A percentile compares a stretch with the other conserved stretches of the same genome.
These are phyloP conservation scores for Stratiomys singularior DNA, from an alignment of 2,888 invertebrate species.

Conservation along the genomic window DNA sequence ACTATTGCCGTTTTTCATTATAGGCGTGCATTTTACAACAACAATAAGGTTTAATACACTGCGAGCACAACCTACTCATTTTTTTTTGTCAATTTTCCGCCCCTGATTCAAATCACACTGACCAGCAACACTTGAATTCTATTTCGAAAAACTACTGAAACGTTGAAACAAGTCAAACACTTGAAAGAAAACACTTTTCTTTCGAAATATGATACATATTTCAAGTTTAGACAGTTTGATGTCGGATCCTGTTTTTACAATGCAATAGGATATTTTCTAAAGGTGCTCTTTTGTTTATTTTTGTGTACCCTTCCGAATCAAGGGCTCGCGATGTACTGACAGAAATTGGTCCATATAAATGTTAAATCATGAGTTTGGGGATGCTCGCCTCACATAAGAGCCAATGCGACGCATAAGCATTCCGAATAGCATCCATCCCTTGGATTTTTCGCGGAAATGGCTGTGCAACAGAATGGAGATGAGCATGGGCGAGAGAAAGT, in stretches of 20 bases:
- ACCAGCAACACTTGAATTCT: neutral
- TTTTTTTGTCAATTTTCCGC: neutral
- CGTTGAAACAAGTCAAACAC: neutral
- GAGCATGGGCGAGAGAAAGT: neutral
- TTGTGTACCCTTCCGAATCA: conserved; percentile 65
- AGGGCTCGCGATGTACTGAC: conserved; percentile 66
- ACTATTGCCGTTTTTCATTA: neutral
- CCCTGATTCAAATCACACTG: conserved; percentile 6
- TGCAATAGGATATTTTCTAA: conserved; percentile 25
- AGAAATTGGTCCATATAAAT: conserved; percentile 57
- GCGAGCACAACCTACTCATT: neutral
- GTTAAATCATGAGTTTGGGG: conserved; percentile 55
- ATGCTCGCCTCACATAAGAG: conserved; percentile 4
- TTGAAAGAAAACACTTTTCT: neutral
- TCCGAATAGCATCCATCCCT: conserved; percentile 21
- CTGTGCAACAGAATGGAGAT: neutral
- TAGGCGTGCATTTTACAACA: neutral
- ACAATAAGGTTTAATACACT: neutral
- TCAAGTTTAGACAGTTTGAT: neutral
- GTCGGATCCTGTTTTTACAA: neutral
- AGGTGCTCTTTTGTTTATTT: conserved; percentile 30
- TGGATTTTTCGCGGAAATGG: conserved; percentile 27
- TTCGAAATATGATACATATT: neutral
- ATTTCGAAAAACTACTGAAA: no score
- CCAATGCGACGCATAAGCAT: conserved; percentile 36